A percentile compares a stretch with the other conserved stretches of the same genome.
These are phyloP conservation scores for Syngnathus scovelli DNA, from an alignment of 2,113 vertebrate genomes.

Conservation along the genomic window DNA sequence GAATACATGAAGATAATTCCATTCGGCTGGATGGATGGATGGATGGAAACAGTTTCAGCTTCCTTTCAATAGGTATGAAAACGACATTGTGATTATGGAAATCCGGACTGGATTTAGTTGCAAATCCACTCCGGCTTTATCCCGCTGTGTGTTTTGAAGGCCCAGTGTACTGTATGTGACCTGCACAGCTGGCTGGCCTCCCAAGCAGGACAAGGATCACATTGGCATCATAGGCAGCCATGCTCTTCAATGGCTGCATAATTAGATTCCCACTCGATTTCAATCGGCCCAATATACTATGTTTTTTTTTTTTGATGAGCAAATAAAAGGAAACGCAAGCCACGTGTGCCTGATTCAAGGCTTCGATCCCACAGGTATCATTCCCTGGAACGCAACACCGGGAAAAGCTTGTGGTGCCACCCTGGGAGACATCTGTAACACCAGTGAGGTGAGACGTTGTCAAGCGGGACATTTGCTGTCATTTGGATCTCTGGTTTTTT, in stretches of 20 bases:
- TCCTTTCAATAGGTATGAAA: constrained; percentile 9
- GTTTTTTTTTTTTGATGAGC: not conserved
- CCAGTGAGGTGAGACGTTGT: constrained; percentile 80
- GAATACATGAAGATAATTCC: too few relatives aligned
- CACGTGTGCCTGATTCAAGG: not conserved
- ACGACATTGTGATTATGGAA: constrained; percentile 26
- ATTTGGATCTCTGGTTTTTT: not conserved
- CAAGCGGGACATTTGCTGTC: not conserved
- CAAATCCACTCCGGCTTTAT: constrained; percentile 26
- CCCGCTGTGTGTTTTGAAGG: constrained; percentile 29
- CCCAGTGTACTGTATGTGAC: constrained; percentile 45
- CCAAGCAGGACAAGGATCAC: constrained; percentile 43
- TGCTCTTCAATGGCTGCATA: constrained; percentile 30
- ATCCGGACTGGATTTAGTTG: constrained; percentile 19
- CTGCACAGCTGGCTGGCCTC: constrained; percentile 52
- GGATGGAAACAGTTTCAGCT: not conserved
- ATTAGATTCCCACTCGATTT: not conserved
- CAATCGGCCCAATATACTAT: not conserved
- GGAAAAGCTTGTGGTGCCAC: constrained; percentile 89
- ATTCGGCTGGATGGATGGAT: too few relatives aligned
- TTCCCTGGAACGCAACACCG: constrained; percentile 89
- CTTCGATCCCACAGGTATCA: constrained; percentile 77
- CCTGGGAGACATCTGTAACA: constrained; percentile 90
- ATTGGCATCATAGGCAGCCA: constrained; percentile 43
- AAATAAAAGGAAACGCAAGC: not conserved